phyloP scores from a whole-genome alignment of 2,797 vertebrate species.

The Furcifer pardalis region DNA sequence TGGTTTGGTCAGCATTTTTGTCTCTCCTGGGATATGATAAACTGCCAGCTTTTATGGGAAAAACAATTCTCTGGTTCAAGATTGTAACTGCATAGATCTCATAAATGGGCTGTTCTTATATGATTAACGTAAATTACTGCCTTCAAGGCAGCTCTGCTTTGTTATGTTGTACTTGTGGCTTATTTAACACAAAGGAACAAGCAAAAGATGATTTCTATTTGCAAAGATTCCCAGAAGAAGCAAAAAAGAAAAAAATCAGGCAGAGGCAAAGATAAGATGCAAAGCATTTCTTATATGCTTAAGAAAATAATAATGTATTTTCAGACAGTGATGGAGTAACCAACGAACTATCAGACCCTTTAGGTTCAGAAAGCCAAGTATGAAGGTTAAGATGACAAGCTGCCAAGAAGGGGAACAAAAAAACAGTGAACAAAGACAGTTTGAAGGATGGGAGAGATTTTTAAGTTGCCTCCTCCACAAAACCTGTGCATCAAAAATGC shows the following conservation, averaged over 20 bases:
- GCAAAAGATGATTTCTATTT: slow-evolving; percentile 6
- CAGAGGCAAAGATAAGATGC: background rate
- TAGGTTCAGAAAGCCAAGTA: background rate
- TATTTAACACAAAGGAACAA: background rate
- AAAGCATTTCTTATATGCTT: background rate
- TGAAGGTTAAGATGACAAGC: background rate
- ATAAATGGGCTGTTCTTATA: background rate
- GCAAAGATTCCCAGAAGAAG: background rate
- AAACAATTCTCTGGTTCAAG: slow-evolving; percentile 7
- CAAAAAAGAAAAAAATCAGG: background rate
- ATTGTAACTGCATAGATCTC: background rate
- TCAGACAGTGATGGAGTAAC: background rate
- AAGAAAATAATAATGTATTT: background rate
- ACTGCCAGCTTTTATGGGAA: background rate
- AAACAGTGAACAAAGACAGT: background rate
- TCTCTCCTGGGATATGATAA: background rate
- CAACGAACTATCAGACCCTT: background rate
- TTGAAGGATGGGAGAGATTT: background rate
- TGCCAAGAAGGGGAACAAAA: background rate
- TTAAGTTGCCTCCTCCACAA: background rate
- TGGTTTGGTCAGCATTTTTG: background rate
- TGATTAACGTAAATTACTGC: background rate
- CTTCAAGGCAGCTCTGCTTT: background rate
- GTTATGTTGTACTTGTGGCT: background rate
- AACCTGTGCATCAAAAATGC: background rate